Evolutionary conservation across 2,888 invertebrate genomes (phyloP), one percentile per base, ranked within the genome.

Genomic region (Erebia ligea): DNA sequence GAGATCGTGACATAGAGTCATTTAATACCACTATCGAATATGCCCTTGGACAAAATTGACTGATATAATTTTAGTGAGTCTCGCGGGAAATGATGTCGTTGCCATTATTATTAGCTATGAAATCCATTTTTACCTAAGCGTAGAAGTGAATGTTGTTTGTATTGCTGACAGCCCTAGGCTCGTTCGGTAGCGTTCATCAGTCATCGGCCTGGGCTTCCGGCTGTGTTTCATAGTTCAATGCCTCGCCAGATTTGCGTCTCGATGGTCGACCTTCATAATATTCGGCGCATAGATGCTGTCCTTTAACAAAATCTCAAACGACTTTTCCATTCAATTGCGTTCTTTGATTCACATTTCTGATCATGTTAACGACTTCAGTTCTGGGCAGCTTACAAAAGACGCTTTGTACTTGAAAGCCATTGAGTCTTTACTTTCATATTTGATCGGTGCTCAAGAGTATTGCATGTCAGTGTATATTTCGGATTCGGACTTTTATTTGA

Each of bases 191-290:
- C 80, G 83, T 81, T 80, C 86, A 84, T 86, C 90, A 88, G 90
- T 89, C 91, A 89, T 88, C 85, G 87, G 86, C 87, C 89, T 80
- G 80, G 80, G 78, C 85, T 90, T 91, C 90, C 91, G 90, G 87
- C 85, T 84, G 83, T 85, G 85, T 85, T 85, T 84, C 84, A 84
- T 85, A 87, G 91, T 91, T 91, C 90, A 91, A 88, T 88, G 91
- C 82, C 90, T 90, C 83, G 78, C 75, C 80, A 85, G 81, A 83
- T 81, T 76, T 77, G 77, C 80, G 82, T 81, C 82, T 82, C 77
- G 81, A 79, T 76, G 77, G 73, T 73, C 82, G 89, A 87, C 90
- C 90, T 90, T 90, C 87, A 82, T 73, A 75, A 69, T 75, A 81
- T 84, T 83, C 76, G 77, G 78, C 81, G 78, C 81, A 80, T 81